Conservation (phyloP, 2,797 vertebrate species). For the Pempheris klunzingeri region DNA sequence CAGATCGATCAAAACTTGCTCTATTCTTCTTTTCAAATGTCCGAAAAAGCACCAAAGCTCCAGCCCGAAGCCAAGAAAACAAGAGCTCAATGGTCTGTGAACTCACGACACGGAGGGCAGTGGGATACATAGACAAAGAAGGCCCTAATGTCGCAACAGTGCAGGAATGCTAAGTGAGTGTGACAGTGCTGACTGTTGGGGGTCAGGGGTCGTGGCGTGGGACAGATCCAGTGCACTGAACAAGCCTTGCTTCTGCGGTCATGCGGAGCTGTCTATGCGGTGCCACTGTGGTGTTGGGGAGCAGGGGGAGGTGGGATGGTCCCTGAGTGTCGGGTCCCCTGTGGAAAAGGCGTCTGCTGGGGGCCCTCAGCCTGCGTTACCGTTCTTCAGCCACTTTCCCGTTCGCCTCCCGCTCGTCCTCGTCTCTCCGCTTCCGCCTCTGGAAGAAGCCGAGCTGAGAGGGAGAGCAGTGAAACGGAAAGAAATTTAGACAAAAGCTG, state of each 20-base stretch:
- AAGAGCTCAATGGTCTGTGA: slow-evolving; percentile 47
- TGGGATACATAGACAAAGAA: slow-evolving; percentile 36
- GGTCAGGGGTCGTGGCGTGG: slow-evolving; percentile 63
- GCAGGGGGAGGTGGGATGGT: slow-evolving; percentile 73
- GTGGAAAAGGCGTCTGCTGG: slow-evolving; percentile 71
- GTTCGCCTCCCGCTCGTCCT: slow-evolving; percentile 82
- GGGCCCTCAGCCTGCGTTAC: slow-evolving; percentile 82
- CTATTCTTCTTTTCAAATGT: slow-evolving; percentile 20
- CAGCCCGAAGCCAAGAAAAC: slow-evolving; percentile 32
- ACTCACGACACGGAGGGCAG: slow-evolving; percentile 53
- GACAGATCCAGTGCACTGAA: slow-evolving; percentile 75
- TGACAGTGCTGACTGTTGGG: slow-evolving; percentile 77
- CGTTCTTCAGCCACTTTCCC: slow-evolving; percentile 88
- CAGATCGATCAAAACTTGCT: slow-evolving; percentile 32
- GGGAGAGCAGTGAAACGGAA: slow-evolving; percentile 20
- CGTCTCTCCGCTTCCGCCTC: slow-evolving; percentile 87
- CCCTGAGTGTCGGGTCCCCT: slow-evolving; percentile 87
- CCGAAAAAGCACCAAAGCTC: slow-evolving; percentile 42
- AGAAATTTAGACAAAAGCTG: neutral
- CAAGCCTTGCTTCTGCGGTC: slow-evolving; percentile 64
- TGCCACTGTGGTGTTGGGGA: slow-evolving; percentile 57
- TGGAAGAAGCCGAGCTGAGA: slow-evolving; percentile 95
- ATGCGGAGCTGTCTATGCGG: slow-evolving; percentile 48
- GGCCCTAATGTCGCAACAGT: slow-evolving; percentile 70
- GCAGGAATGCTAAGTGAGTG: slow-evolving; percentile 74